These are phyloP conservation scores for Nomada lathburiana DNA, from an alignment of 2,888 invertebrate species.

Conservation along the genomic window DNA sequence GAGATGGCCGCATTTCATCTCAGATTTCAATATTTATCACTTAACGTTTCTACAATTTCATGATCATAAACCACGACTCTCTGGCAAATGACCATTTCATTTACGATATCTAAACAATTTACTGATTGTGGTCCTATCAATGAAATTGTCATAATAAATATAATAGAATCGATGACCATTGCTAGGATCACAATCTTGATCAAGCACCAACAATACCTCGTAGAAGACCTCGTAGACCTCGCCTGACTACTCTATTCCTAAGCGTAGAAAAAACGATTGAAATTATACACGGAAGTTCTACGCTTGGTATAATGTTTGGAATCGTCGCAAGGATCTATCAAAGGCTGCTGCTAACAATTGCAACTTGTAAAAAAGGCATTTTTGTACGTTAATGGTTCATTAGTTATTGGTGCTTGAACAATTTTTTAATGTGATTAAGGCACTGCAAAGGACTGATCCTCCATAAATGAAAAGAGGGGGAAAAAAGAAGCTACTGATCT, in stretches of 20 bases:
- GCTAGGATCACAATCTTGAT: conserved; percentile 72
- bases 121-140: conserved; percentile 69
- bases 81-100: conserved; percentile 71
- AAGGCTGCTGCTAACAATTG: conserved; percentile 9
- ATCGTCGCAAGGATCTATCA: conserved; percentile 26
- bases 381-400: conserved; percentile 28
- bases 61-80: conserved; percentile 66
- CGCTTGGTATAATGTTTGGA: conserved; percentile 24
- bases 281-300: conserved; percentile 29
- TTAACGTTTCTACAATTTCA: conserved; percentile 60
- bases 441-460: conserved; percentile 69
- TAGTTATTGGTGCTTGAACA: conserved; percentile 71
- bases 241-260: neutral
- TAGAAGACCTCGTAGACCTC: neutral
- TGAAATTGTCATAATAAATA: conserved; percentile 70
- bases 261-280: conserved; percentile 41
- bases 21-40: conserved; percentile 66
- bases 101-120: conserved; percentile 55
- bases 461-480: conserved; percentile 14
- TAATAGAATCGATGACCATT: conserved; percentile 63
- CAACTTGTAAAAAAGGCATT: conserved; percentile 35
- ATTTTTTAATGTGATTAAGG: conserved; percentile 63
- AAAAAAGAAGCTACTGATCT: conserved; percentile 48
- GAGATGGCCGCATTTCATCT: conserved; percentile 81
- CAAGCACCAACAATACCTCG: conserved; percentile 71